phyloP scores from a whole-genome alignment of 2,888 invertebrate species.

The Gari tellinella region DNA sequence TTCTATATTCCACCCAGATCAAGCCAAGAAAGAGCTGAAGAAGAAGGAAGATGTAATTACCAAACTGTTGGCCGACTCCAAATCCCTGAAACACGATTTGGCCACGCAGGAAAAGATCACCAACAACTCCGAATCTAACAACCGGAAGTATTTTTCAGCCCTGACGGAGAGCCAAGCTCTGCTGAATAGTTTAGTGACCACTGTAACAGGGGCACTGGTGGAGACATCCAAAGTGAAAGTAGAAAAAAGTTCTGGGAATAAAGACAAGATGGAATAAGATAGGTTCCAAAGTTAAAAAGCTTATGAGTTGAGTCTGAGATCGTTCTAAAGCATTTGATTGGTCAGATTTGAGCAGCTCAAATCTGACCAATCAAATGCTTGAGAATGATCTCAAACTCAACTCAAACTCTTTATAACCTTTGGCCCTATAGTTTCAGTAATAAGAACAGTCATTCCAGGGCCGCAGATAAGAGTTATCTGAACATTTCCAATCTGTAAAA shows the following conservation, averaged over 20 bases:
- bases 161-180: slow-evolving; percentile 60
- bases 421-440: too few species aligned
- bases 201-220: slow-evolving; percentile 57
- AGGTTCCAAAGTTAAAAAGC: too few species aligned
- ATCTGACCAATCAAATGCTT: too few species aligned
- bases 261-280: slow-evolving; percentile 14
- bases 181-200: slow-evolving; percentile 47
- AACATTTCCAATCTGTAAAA: too few species aligned
- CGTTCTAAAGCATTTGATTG: too few species aligned
- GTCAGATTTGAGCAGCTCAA: too few species aligned
- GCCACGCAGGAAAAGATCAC: slow-evolving; percentile 64
- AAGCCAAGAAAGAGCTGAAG: slow-evolving; percentile 87
- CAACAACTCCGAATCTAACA: slow-evolving; percentile 59
- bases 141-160: slow-evolving; percentile 63
- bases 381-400: too few species aligned
- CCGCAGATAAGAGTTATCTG: too few species aligned
- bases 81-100: slow-evolving; percentile 64
- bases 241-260: slow-evolving; percentile 38
- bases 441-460: too few species aligned
- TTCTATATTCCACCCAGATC: slow-evolving; percentile 77
- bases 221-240: slow-evolving; percentile 46
- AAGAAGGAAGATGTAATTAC: slow-evolving; percentile 87
- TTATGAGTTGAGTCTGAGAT: too few species aligned
- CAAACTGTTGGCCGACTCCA: slow-evolving; percentile 87
- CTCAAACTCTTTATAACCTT: too few species aligned